Percentiles rank a stretch among this genome's conserved stretches.
phyloP scores from a whole-genome alignment of 2,113 vertebrate genomes.

The Saccopteryx bilineata region DNA sequence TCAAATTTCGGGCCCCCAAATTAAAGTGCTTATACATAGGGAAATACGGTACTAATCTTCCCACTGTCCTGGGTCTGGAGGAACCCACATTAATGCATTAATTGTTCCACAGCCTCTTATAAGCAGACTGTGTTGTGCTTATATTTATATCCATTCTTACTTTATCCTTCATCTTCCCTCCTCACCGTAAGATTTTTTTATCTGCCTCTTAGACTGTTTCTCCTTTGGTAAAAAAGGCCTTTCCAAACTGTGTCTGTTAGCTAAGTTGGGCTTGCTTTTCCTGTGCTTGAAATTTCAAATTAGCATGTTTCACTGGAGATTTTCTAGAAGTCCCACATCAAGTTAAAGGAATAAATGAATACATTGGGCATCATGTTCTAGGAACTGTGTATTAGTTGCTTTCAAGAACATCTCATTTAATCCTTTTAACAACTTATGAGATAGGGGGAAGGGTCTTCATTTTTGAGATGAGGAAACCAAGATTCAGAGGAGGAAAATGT shows the following conservation, averaged over 20 bases:
- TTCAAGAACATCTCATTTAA: conserved; percentile 51
- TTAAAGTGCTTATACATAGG: too few species aligned
- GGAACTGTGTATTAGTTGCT: not conserved
- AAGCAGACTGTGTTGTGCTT: not conserved
- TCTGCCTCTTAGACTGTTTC: not conserved
- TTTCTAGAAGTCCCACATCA: conserved; percentile 20
- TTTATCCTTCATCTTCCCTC: not conserved
- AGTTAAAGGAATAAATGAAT: conserved; percentile 40
- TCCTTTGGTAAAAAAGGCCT: not conserved
- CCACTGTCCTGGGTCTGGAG: not conserved
- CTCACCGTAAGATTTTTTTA: not conserved
- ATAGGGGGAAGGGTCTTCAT: conserved; percentile 27
- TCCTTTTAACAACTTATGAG: conserved; percentile 19
- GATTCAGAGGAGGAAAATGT: not conserved
- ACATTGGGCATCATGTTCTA: not conserved
- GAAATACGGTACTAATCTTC: not conserved
- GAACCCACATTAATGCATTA: not conserved
- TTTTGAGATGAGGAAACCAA: conserved; percentile 45
- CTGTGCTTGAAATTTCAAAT: not conserved
- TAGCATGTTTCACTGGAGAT: not conserved
- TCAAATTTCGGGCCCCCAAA: too few species aligned
- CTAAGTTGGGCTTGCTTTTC: not conserved
- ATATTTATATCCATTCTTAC: not conserved
- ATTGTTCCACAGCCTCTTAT: not conserved
- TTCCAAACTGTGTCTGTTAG: not conserved